Percentiles rank a stretch among this genome's conserved stretches.
These are phyloP conservation scores for Chrysaora quinquecirrha DNA, from an alignment of 30 jellyfish, hydroid and myxozoan genomes.

Conservation along the genomic window DNA sequence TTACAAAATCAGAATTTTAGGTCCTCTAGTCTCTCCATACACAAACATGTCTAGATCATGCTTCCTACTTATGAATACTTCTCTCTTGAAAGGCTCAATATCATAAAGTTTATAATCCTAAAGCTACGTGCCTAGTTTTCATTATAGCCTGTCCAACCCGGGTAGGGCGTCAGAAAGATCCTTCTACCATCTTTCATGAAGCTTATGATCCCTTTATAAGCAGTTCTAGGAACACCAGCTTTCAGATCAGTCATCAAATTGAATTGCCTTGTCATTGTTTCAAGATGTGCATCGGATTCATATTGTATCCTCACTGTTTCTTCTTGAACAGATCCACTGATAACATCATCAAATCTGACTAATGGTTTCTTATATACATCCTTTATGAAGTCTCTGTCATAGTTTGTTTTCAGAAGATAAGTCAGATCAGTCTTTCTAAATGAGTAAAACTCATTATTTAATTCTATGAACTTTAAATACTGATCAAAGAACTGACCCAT, in stretches of 20 bases:
- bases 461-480: slow-evolving; percentile 74
- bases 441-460: slow-evolving; percentile 70
- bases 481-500: slow-evolving; percentile 97
- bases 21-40: no score
- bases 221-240: slow-evolving; percentile 99
- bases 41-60: no score
- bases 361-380: slow-evolving; percentile 67
- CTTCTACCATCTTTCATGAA: slow-evolving; percentile 55
- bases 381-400: slow-evolving; percentile 67
- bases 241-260: slow-evolving; percentile 93
- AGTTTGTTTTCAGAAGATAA: slow-evolving; percentile 75
- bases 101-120: no score
- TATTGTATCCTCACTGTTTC: slow-evolving; percentile 80
- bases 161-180: slow-evolving; percentile 75
- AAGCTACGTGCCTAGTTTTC: no score
- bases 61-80: no score
- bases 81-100: no score
- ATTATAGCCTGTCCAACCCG: slow-evolving; percentile 85
- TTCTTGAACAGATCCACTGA: slow-evolving; percentile 30
- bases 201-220: slow-evolving; percentile 90
- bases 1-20: no score
- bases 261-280: slow-evolving; percentile 61
- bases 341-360: slow-evolving; percentile 40
- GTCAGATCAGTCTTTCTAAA: slow-evolving; percentile 73
- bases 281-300: slow-evolving; percentile 62